Evolutionary conservation across 2,113 vertebrate genomes (phyloP).

Genomic region (Bucco capensis): DNA sequence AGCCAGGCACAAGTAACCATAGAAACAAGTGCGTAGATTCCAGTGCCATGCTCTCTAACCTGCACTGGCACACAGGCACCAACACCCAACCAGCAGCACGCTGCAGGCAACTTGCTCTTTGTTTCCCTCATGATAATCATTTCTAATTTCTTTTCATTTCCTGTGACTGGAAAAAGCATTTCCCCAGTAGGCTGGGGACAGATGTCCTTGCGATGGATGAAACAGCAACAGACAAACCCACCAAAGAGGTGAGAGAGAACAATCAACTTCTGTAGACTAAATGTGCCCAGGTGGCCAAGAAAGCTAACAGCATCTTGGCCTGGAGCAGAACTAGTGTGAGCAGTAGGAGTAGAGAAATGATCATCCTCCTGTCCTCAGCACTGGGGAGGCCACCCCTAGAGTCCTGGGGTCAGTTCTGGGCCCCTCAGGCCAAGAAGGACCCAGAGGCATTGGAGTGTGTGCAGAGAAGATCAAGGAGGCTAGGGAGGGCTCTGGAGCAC

Average conservation of each 20-base stretch:
- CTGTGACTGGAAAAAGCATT: slow-evolving; percentile 13
- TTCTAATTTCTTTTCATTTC: slow-evolving; percentile 48
- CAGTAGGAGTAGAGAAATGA: no score
- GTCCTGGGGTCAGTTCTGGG: no score
- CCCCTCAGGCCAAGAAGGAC: no score
- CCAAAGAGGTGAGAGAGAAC: not conserved
- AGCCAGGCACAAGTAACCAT: slow-evolving; percentile 35
- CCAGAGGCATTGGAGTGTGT: no score
- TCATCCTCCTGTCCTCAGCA: no score
- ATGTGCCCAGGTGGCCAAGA: no score
- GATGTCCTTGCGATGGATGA: not conserved
- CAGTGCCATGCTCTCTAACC: not conserved
- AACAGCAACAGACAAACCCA: not conserved
- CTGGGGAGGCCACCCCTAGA: no score
- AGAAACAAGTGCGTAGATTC: slow-evolving; percentile 34
- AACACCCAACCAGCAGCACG: not conserved
- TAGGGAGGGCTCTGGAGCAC: no score
- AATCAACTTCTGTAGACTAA: not conserved
- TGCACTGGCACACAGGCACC: not conserved
- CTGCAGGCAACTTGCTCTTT: not conserved
- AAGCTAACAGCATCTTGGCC: no score
- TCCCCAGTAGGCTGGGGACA: not conserved
- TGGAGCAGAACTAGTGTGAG: no score
- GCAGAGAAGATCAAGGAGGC: no score
- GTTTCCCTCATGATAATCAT: slow-evolving; percentile 14